Evolutionary conservation across 2,888 invertebrate genomes (phyloP).

Genomic region (Agrochola lychnidis): DNA sequence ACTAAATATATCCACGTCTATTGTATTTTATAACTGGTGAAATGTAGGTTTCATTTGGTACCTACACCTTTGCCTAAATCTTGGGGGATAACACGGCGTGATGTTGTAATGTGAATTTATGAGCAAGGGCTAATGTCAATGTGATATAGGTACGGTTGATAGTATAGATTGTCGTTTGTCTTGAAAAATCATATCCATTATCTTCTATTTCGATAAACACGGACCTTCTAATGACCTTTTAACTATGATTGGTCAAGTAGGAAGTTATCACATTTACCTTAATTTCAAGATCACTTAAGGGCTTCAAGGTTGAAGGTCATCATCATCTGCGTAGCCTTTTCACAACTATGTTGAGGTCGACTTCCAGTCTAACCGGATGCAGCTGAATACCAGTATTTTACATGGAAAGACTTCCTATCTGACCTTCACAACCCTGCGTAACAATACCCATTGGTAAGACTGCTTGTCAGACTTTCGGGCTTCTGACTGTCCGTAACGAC

Average conservation of each 20-base stretch:
- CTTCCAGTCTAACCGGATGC: too few species aligned
- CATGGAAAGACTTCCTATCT: too few species aligned
- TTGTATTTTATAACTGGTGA: background rate
- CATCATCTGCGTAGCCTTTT: background rate
- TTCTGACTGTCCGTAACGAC: too few species aligned
- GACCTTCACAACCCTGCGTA: too few species aligned
- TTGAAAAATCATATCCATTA: constrained; percentile 22
- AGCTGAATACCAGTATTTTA: too few species aligned
- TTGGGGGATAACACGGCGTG: background rate
- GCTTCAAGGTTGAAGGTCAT: background rate
- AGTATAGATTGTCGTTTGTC: constrained; percentile 18
- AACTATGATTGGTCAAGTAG: background rate
- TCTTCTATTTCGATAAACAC: constrained; percentile 7
- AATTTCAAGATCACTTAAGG: background rate
- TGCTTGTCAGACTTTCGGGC: too few species aligned
- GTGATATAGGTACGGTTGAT: background rate
- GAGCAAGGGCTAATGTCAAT: background rate
- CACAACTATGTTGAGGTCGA: too few species aligned
- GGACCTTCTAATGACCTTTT: constrained; percentile 22
- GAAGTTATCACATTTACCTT: background rate
- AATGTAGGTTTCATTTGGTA: background rate
- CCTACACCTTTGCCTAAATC: background rate
- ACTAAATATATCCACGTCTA: too few species aligned
- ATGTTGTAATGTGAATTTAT: background rate
- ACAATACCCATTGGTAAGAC: too few species aligned